These are phyloP conservation scores for Benthosema pterotum DNA, from an alignment of 2,797 vertebrate species.

Conservation along the genomic window DNA sequence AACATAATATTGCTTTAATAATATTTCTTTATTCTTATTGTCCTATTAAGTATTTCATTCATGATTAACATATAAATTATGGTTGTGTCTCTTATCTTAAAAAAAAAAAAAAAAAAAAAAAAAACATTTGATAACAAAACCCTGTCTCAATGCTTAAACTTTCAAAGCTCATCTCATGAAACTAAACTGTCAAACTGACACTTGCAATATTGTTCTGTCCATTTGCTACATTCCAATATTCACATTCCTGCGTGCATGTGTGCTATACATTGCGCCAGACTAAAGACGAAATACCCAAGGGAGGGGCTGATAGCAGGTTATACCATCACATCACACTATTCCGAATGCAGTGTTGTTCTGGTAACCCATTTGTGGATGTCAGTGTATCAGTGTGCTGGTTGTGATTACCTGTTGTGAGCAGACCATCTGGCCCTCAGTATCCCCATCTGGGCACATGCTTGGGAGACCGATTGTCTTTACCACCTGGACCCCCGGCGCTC, in stretches of 20 bases:
- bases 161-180: too few relatives aligned
- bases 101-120: too few relatives aligned
- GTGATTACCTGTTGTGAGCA: constrained; percentile 72
- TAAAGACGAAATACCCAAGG: constrained; percentile 7
- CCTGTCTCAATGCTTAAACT: too few relatives aligned
- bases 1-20: too few relatives aligned
- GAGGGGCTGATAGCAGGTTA: constrained; percentile 13
- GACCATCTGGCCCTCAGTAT: constrained; percentile 74
- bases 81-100: too few relatives aligned
- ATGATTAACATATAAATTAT: too few relatives aligned
- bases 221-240: constrained; percentile 3
- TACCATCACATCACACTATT: constrained; percentile 31
- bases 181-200: background rate
- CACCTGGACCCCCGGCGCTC: constrained; percentile 64
- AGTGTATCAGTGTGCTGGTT: constrained; percentile 64
- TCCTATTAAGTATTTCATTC: too few relatives aligned
- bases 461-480: constrained; percentile 60
- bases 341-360: constrained; percentile 40
- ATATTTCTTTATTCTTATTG: too few relatives aligned
- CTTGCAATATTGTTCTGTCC: background rate
- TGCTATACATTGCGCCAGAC: constrained; percentile 3
- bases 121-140: too few relatives aligned
- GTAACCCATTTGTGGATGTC: constrained; percentile 62
- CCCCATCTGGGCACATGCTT: constrained; percentile 62
- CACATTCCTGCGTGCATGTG: background rate